Base-by-base conservation (phyloP, 2,797 vertebrate species). In the Micrastur ruficollis region DNA sequence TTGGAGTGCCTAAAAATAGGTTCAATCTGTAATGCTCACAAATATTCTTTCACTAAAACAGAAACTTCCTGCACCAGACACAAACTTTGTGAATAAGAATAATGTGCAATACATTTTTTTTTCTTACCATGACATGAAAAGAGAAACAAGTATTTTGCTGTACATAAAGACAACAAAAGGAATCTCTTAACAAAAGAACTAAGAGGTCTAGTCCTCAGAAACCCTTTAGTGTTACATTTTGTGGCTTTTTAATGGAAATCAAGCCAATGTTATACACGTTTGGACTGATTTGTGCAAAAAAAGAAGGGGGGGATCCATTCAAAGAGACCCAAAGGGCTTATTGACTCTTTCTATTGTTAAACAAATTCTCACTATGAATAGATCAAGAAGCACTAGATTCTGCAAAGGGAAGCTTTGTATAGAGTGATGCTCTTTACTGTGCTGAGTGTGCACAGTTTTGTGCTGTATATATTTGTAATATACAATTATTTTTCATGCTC, bases 201-300 rank as follows among this genome's bases (percentile, higher is more conserved):
- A 96, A 98, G 98, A 98, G 98, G 98, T 98, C 98, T 96, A 97
- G 97, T 97, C 98, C 97, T 98, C 95, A 94, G 97, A 98, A 97
- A 97, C 96, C 97, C 97, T 97, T 98, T 94, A 96, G 98, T 98
- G 98, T 98, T 98, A 98, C 97, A 96, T 98, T 99, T 98, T 98
- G 98, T 98, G 98, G 98, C 98, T 99, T 99, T 99, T 99, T 99
- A 97, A 99, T 99, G 99, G 98, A 99, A 99, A 99, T 98, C 95
- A 97, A 98, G 98, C 97, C 98, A 95, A 96, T 98, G 98, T 98
- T 98, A 98, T 98, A 98, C 98, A 98, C 97, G 98, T 98, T 98
- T 97, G 98, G 98, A 98, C 98, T 98, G 98, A 98, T 98, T 98
- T 97, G 98, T 98, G 97, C 90, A 97, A 95, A 94, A 97, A 97